Conservation (phyloP, 2,113 vertebrate genomes). For the Pteruthius melanotis region DNA sequence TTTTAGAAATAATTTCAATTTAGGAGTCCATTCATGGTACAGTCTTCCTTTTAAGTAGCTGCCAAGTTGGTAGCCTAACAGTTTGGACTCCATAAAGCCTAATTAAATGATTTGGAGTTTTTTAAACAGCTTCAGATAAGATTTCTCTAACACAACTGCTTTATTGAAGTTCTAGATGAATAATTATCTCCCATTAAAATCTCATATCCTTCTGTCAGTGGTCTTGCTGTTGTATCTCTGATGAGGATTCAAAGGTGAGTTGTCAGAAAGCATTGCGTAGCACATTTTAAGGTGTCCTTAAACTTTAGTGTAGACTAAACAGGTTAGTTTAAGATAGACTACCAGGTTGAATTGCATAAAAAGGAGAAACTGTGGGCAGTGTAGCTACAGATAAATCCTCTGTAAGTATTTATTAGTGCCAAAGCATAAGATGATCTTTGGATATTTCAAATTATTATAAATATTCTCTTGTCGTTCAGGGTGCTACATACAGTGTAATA, state of each 20-base stretch:
- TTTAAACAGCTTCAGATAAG: neutral
- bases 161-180: neutral
- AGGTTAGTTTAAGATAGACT: neutral
- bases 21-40: neutral
- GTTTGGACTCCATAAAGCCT: neutral
- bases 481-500: neutral
- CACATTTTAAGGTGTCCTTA: neutral
- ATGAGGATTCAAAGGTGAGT: neutral
- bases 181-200: neutral
- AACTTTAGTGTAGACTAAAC: neutral
- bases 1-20: neutral
- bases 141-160: neutral
- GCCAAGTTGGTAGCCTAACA: neutral
- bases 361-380: neutral
- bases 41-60: neutral
- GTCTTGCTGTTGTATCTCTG: neutral
- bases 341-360: neutral
- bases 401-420: neutral
- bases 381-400: neutral
- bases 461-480: neutral
- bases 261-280: neutral
- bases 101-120: neutral
- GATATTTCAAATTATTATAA: neutral
- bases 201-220: neutral
- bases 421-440: neutral